Conservation (phyloP, 2,113 vertebrate genomes). For the Glareola pratincola region DNA sequence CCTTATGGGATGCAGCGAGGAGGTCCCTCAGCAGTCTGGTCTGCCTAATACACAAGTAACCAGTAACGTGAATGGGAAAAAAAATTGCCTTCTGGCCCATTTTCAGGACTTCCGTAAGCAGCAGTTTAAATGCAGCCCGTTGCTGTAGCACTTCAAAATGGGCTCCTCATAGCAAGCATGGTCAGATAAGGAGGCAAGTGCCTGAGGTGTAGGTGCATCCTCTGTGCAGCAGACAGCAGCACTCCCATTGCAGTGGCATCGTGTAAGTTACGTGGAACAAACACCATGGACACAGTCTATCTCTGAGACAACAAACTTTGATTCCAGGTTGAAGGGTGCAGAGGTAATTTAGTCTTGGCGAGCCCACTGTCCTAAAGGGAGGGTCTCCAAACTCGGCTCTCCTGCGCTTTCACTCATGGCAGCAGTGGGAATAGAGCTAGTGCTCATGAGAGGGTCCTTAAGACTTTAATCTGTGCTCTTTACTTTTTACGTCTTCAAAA, state of each 20-base stretch:
- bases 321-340: neutral
- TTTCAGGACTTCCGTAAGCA: neutral
- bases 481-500: no score
- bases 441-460: neutral
- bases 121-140: neutral
- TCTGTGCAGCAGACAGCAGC: neutral
- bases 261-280: rapidly evolving
- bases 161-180: neutral
- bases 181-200: neutral
- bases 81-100: neutral
- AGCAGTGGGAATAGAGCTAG: neutral
- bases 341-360: neutral
- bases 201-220: neutral
- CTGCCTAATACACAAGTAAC: neutral
- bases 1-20: neutral
- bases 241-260: neutral
- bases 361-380: neutral
- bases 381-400: neutral
- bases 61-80: neutral
- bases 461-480: neutral
- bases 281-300: neutral
- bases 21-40: neutral
- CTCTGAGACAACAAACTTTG: neutral
- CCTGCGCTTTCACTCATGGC: neutral
- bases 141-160: neutral